Evolutionary conservation across 2,113 vertebrate genomes (phyloP).

Genomic region (Odobenus rosmarus): DNA sequence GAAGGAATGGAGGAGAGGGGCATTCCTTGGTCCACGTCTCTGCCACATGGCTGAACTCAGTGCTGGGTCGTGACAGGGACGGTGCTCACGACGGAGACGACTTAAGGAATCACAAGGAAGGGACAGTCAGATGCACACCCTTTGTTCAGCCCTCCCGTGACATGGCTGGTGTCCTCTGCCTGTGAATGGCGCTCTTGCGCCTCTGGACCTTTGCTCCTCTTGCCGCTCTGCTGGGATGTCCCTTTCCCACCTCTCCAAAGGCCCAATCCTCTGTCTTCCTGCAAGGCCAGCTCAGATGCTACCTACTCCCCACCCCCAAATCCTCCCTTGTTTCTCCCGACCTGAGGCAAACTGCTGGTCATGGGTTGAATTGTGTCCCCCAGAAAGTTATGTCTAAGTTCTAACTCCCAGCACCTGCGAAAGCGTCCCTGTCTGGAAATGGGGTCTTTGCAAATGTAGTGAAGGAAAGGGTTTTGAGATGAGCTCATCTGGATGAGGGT

Average conservation of each 20-base stretch:
- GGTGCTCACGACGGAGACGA: not conserved
- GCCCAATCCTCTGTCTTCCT: not conserved
- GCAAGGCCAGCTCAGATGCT: not conserved
- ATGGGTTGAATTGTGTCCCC: not conserved
- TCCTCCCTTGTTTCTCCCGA: not conserved
- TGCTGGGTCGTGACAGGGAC: not conserved
- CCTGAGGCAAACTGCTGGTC: not conserved
- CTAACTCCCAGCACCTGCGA: not conserved
- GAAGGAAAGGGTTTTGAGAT: not conserved
- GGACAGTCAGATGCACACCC: not conserved
- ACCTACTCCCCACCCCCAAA: not conserved
- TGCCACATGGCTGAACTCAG: not conserved
- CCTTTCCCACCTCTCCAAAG: not conserved
- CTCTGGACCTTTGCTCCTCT: not conserved
- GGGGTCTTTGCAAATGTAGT: not conserved
- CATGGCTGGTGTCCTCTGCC: accelerated
- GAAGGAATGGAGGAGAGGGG: not conserved
- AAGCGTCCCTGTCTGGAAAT: not conserved
- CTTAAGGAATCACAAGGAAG: not conserved
- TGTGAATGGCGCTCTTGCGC: accelerated
- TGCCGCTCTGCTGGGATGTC: not conserved
- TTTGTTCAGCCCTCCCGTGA: no score
- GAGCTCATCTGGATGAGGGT: not conserved
- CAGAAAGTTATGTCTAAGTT: not conserved
- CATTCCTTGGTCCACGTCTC: accelerated